These are phyloP conservation scores for Mesorhabditis belari DNA, from an alignment of 2,888 invertebrate genomes.

Conservation along the genomic window DNA sequence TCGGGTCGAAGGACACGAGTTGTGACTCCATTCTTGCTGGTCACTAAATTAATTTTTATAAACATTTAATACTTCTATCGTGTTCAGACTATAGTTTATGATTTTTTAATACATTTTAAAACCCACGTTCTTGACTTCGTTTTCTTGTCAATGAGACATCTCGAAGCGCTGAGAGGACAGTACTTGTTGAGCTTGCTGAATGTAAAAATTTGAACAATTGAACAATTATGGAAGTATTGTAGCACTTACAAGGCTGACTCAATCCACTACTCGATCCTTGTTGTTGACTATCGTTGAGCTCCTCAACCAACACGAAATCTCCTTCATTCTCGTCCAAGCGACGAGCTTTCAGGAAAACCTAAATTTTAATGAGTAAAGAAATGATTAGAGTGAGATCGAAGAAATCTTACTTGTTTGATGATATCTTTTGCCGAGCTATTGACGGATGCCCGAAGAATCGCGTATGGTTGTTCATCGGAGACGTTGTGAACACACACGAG, in stretches of 20 bases:
- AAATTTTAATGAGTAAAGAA: no score
- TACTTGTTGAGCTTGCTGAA: no score
- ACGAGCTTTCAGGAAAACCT: conserved; percentile 77
- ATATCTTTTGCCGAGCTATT: conserved; percentile 81
- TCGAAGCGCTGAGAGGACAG: conserved; percentile 4
- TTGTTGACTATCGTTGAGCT: conserved; percentile 63
- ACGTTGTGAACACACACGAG: conserved; percentile 89
- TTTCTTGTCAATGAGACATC: conserved; percentile 16
- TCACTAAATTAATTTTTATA: no score
- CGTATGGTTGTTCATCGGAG: conserved; percentile 82
- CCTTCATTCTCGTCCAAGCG: conserved; percentile 74
- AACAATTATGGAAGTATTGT: no score
- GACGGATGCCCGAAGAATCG: conserved; percentile 70
- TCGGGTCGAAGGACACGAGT: conserved; percentile 66
- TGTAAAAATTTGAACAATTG: no score
- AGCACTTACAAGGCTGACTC: conserved; percentile 24
- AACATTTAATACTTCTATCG: not conserved
- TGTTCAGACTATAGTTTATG: no score
- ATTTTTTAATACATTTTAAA: not conserved
- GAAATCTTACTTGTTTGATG: conserved; percentile 65
- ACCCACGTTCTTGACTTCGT: conserved; percentile 29
- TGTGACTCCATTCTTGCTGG: conserved; percentile 56
- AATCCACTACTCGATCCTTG: conserved; percentile 3
- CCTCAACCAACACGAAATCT: conserved; percentile 75
- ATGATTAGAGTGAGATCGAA: no score